A percentile compares a stretch with the other conserved stretches of the same genome.
These are phyloP conservation scores for Meandrusa payeni DNA, from an alignment of 2,888 invertebrate species.

Conservation along the genomic window DNA sequence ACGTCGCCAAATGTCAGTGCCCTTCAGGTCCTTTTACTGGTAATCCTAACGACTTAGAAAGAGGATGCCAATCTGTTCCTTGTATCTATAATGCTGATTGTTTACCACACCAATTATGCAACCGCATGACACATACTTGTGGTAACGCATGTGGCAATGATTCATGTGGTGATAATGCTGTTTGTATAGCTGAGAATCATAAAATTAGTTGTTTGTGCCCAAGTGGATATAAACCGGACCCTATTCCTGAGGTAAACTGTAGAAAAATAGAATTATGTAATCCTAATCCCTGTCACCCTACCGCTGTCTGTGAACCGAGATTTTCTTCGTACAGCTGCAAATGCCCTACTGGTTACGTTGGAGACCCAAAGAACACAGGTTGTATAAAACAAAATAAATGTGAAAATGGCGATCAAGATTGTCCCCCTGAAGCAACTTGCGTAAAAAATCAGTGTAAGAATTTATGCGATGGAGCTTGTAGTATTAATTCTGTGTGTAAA, in stretches of 20 bases:
- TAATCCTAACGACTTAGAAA: conserved; percentile 88
- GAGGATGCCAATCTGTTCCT: conserved; percentile 89
- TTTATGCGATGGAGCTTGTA: conserved; percentile 91
- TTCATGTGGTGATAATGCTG: conserved; percentile 92
- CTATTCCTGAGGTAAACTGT: conserved; percentile 92
- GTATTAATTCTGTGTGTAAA: conserved; percentile 89
- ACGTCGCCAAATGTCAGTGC: conserved; percentile 93
- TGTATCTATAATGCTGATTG: conserved; percentile 94
- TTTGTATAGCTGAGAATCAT: conserved; percentile 93
- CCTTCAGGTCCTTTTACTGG: conserved; percentile 93
- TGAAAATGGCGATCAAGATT: conserved; percentile 85
- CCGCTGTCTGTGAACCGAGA: conserved; percentile 88
- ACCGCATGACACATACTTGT: conserved; percentile 91
- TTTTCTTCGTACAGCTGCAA: conserved; percentile 87
- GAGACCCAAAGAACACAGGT: conserved; percentile 88
- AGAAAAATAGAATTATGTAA: conserved; percentile 85
- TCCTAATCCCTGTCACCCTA: conserved; percentile 89
- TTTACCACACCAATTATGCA: conserved; percentile 88
- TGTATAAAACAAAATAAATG: conserved; percentile 90
- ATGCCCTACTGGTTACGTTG: conserved; percentile 88
- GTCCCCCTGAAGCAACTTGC: conserved; percentile 88
- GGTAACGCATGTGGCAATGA: conserved; percentile 90
- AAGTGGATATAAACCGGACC: conserved; percentile 89
- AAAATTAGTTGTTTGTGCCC: conserved; percentile 92
- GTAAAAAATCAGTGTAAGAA: conserved; percentile 86